Evolutionary conservation across 2,113 vertebrate species (phyloP).

Genomic region (Danio rerio): DNA sequence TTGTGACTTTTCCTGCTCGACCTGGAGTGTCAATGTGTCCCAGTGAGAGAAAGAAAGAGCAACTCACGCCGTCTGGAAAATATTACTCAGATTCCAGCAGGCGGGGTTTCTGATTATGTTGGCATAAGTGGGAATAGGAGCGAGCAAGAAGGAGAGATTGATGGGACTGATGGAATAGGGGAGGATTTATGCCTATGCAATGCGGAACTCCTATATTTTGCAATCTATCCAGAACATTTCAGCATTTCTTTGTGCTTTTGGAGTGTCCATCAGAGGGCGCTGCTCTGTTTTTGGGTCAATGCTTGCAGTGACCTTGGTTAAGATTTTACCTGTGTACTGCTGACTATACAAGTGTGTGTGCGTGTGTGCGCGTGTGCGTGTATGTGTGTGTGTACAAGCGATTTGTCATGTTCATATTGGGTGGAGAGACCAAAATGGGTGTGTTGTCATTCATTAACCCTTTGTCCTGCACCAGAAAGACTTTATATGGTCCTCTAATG

Average conservation of each 20-base stretch:
- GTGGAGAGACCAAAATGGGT: neutral
- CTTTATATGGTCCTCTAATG: neutral
- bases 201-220: neutral
- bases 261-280: conserved; percentile 48
- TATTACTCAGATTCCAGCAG: conserved; percentile 74
- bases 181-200: conserved; percentile 37
- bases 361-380: no score
- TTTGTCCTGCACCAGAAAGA: neutral
- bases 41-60: conserved; percentile 48
- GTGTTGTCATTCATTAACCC: neutral
- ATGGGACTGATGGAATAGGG: conserved; percentile 43
- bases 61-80: conserved; percentile 70
- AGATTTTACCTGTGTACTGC: conserved; percentile 6
- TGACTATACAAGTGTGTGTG: no score
- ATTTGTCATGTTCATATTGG: conserved; percentile 11
- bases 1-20: conserved; percentile 15
- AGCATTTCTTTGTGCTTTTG: neutral
- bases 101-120: conserved; percentile 63
- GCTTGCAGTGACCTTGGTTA: conserved; percentile 29
- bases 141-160: conserved; percentile 46
- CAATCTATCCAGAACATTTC: neutral
- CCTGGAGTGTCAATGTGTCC: conserved; percentile 24
- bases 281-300: neutral
- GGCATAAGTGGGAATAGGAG: conserved; percentile 36
- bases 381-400: neutral